Evolutionary conservation across 2,113 vertebrate genomes (phyloP).

Genomic region (Tonatia bakeri): DNA sequence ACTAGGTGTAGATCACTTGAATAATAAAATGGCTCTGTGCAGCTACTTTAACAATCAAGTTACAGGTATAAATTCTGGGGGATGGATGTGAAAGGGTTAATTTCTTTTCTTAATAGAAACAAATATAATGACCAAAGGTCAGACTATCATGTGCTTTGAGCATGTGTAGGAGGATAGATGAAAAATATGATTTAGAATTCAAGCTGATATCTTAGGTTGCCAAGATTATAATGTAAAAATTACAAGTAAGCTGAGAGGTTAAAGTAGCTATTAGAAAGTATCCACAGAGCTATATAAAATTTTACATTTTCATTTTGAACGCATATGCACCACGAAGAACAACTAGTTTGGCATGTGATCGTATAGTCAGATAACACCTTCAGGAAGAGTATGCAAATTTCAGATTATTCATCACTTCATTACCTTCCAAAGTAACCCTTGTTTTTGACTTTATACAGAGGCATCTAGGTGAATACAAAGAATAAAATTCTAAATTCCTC

Average conservation of each 20-base stretch:
- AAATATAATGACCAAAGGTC: neutral
- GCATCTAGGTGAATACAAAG: neutral
- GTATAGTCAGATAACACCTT: neutral
- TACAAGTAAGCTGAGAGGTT: neutral
- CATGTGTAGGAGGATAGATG: neutral
- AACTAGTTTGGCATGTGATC: neutral
- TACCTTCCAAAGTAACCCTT: neutral
- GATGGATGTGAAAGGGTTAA: neutral
- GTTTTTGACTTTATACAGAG: neutral
- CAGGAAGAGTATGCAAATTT: neutral
- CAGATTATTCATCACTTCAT: neutral
- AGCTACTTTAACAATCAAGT: slow-evolving; percentile 3
- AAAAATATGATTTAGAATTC: slow-evolving; percentile 44
- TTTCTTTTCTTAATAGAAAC: slow-evolving; percentile 4
- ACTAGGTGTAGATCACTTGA: slow-evolving; percentile 21
- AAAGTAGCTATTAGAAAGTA: neutral
- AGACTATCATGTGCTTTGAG: neutral
- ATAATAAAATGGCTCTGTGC: slow-evolving; percentile 49
- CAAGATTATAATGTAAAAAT: neutral
- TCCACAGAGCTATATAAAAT: neutral
- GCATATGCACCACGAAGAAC: neutral
- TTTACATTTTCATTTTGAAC: slow-evolving; percentile 26
- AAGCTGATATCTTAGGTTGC: neutral
- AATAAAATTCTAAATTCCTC: neutral
- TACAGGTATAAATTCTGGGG: neutral